Evolutionary conservation across 2,113 vertebrate genomes (phyloP), one percentile per base, ranked within the genome.

Genomic region (Peromyscus polionotus): DNA sequence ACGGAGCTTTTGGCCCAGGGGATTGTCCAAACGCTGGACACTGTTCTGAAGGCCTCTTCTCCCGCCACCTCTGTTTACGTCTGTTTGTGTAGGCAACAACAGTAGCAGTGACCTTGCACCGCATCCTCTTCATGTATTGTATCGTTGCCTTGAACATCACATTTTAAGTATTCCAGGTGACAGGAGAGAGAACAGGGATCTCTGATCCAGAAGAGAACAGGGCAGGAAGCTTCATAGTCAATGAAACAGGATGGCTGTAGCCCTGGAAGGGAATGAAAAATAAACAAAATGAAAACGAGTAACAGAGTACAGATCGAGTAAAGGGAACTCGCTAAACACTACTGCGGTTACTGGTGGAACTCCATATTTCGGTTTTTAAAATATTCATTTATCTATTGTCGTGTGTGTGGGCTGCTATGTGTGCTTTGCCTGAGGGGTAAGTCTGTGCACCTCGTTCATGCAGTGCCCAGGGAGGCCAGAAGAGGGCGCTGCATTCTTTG

Each of bases 21-120:
- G 97, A 97, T 96, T 93, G 95, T 98, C 97, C 79, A 97, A 90
- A 98, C 93, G 95, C 77, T 67, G 94, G 85, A 95, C 91, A 94
- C 91, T 94, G 96, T 95, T 97, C 75, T 95, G 84, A 94, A 97
- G 96, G 72, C 84, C 92, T 85, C 72, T 95, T 95, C 92, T 96
- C 94, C 97, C 95, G 76, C 73, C 79, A 22, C 90, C 95, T 92
- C 88, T 87, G 80, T 94, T 90, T 85, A 0, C 97, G 83, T 97
- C 59, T 96, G 6, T 97, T 97, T 86, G 91, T 79, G 22, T 83
- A 93, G 28, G 54, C 14, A 85, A 80, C n/a, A 31, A 85, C 24
- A 87, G 70, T 0, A 95, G 85, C 59, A 80, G 67, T 65, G 91
- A 86, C n/a, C 67, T 75, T 33, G 86, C 33, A 28, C 7, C 80